phyloP scores from a whole-genome alignment of 2,888 invertebrate species.

The Belgica antarctica region DNA sequence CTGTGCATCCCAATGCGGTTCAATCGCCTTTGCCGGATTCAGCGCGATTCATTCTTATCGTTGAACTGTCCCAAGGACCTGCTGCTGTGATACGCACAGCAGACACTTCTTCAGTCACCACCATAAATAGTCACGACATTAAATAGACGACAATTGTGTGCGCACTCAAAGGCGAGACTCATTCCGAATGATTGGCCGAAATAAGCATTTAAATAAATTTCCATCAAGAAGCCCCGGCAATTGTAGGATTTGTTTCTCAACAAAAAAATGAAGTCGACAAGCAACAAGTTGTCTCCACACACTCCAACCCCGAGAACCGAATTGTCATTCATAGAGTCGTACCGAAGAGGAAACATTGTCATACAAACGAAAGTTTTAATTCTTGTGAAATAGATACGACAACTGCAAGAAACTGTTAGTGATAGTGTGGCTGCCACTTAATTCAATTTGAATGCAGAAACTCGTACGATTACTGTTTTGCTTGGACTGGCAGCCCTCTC shows the following conservation, averaged over 20 bases:
- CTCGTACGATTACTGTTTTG: no score
- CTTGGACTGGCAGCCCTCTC: neutral
- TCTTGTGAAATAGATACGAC: no score
- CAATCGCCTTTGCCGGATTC: slow-evolving; percentile 24
- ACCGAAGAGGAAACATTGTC: slow-evolving; percentile 19
- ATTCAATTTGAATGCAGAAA: neutral
- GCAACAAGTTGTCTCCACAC: slow-evolving; percentile 17
- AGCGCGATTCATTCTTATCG: no score
- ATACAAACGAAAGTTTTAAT: slow-evolving; percentile 28
- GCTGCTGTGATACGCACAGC: no score
- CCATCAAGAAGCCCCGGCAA: neutral
- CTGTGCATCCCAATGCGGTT: no score
- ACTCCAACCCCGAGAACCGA: neutral
- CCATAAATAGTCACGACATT: neutral
- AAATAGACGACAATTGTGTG: neutral
- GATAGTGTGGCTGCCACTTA: neutral
- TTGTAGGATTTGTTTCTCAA: neutral
- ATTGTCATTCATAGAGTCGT: slow-evolving; percentile 34
- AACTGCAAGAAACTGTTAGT: neutral
- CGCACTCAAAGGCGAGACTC: neutral
- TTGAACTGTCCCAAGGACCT: slow-evolving; percentile 26
- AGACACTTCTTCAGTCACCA: neutral
- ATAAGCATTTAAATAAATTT: slow-evolving; percentile 21
- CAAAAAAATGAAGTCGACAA: no score
- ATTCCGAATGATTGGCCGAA: slow-evolving; percentile 15